Percentiles rank a stretch among this genome's conserved stretches.
These are phyloP conservation scores for Caenorhabditis wallacei DNA, from an alignment of 2,888 invertebrate genomes.

Conservation along the genomic window DNA sequence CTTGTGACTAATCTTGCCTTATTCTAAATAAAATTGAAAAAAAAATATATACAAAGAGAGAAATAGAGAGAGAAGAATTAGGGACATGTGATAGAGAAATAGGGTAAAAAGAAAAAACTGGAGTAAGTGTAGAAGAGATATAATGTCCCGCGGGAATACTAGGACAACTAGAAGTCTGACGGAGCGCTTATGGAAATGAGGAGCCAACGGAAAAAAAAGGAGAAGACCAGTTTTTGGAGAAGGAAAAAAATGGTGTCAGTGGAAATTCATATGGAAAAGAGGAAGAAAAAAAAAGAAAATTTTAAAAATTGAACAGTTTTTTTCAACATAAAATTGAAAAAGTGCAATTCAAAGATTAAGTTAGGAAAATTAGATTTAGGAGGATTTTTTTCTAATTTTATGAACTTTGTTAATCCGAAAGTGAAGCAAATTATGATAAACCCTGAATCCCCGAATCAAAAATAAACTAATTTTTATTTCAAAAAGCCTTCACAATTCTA, in stretches of 20 bases:
- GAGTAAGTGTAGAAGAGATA: conserved; percentile 1
- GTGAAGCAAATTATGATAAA: too few species aligned
- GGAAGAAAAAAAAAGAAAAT: background rate
- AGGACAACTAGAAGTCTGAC: conserved; percentile 34
- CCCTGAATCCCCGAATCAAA: too few species aligned
- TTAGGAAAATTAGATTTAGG: too few species aligned
- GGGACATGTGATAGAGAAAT: conserved; percentile 20
- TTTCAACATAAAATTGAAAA: too few species aligned
- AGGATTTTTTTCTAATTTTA: too few species aligned
- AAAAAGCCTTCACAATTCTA: too few species aligned
- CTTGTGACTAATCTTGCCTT: conserved; percentile 9
- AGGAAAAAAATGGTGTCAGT: conserved; percentile 10
- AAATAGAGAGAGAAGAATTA: conserved; percentile 7
- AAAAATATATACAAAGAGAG: background rate
- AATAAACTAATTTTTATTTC: too few species aligned
- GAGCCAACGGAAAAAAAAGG: conserved; percentile 15
- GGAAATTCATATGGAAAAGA: conserved; percentile 19
- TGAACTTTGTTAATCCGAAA: too few species aligned
- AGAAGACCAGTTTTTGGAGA: conserved; percentile 29
- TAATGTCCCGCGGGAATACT: conserved; percentile 42
- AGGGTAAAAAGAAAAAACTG: conserved; percentile 25
- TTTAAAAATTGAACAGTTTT: too few species aligned
- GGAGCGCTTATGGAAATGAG: conserved; percentile 60
- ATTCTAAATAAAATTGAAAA: conserved; percentile 15
- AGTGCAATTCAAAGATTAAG: too few species aligned